A percentile compares a stretch with the other conserved stretches of the same genome.
Conservation (phyloP, 1,140 invertebrate genomes). For the Caenorhabditis inopinata region DNA sequence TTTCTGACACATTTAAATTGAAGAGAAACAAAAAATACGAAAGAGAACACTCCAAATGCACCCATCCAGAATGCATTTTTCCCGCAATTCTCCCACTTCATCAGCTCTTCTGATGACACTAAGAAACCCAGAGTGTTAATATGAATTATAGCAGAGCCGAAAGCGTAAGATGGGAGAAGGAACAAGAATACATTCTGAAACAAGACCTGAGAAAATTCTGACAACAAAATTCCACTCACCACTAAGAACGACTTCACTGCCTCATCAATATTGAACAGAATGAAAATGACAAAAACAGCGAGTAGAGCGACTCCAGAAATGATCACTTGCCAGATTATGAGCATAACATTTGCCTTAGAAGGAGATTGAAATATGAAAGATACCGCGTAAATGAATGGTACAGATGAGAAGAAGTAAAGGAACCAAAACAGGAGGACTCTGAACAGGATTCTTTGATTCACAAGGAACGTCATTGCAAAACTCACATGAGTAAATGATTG, state of each 20-base stretch:
- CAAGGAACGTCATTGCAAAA: no score
- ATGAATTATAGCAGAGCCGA: slow-evolving; percentile 31
- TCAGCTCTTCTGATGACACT: not conserved
- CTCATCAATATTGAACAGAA: not conserved
- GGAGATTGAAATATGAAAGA: slow-evolving; percentile 45
- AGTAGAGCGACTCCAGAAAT: slow-evolving; percentile 34
- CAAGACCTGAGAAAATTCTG: no score
- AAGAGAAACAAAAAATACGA: slow-evolving; percentile 29
- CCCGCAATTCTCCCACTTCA: slow-evolving; percentile 14
- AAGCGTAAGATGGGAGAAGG: slow-evolving; percentile 41
- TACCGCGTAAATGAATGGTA: slow-evolving; percentile 48
- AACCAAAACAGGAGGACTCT: slow-evolving; percentile 47
- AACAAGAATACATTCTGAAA: slow-evolving; percentile 38
- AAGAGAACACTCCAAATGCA: slow-evolving; percentile 32
- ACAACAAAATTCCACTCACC: not conserved
- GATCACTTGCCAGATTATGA: slow-evolving; percentile 43
- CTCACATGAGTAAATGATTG: slow-evolving; percentile 9
- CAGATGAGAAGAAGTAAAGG: slow-evolving; percentile 42
- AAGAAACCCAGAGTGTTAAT: not conserved
- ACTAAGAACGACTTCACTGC: not conserved
- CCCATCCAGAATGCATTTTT: slow-evolving; percentile 19
- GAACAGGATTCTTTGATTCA: no score
- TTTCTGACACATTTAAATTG: slow-evolving; percentile 37
- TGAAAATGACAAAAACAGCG: slow-evolving; percentile 18
- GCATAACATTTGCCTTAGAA: slow-evolving; percentile 40